Base-by-base conservation (phyloP, 2,888 invertebrate genomes). In the Stenotaenia linearis region DNA sequence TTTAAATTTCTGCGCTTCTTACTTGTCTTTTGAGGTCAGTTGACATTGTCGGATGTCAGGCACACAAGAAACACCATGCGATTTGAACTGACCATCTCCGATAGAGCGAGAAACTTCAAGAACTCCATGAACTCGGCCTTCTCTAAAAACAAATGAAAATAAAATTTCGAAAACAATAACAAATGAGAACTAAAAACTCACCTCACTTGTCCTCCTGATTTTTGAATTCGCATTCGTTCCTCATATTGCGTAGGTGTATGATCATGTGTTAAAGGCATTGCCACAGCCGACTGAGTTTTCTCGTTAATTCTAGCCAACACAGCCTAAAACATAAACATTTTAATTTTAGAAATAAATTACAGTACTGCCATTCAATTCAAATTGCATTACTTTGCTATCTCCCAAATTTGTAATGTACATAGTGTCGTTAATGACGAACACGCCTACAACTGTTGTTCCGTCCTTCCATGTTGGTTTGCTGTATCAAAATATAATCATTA, bases 381-480 rank as follows among this genome's bases (percentile, higher is more conserved):
- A n/a, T 37, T 37, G 0, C 3, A 40, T 40, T 81, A 88, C 88
- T 85, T 87, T 87, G 81, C 88, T 88, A 81, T 89, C 89, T 30
- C 89, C 89, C 28, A 89, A 83, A 82, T 89, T 89, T 15, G 88
- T 87, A 35, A 88, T 86, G 82, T 87, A 89, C 77, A 88, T 81
- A 1, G 84, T 85, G 79, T 88, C 86, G 82, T 88, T 87, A 23
- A 89, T 82, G n/a, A 86, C 83, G 18, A 89, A 83, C 30, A 88
- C 84, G 28, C 86, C 84, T n/a, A 87, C 87, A 0, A 87, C 88
- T 28, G 89, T 89, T 0, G 87, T 86, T 1, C 89, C 89, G 83
- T 89, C 89, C 82, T 88, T 89, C 88, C 88, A 88, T 1, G 86
- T 84, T n/a, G 89, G 89, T 81, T 87, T 88, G 37, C 88, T 88